Base-by-base conservation (phyloP, 2,113 vertebrate species). In the Paraplagusia blochii region DNA sequence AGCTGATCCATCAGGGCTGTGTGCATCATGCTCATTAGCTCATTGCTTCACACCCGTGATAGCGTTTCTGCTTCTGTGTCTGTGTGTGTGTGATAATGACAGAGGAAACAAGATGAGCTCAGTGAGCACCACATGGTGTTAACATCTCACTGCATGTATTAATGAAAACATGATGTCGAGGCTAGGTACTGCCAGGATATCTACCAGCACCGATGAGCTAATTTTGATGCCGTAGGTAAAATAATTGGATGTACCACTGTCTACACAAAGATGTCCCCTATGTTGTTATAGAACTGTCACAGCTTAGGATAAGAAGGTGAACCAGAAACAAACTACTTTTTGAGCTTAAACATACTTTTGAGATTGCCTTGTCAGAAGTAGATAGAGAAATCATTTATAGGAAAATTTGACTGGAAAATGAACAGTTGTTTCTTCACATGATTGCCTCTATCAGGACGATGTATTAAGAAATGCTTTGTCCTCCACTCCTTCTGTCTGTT, bases 1-100 rank as follows among this genome's bases (percentile, higher is more conserved):
- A 88, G 76, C 11, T 74, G 76, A 88, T 89, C 87, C 84, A 85
- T 88, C 74, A 81, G 56, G 34, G 33, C 47, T 43, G 11, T 12
- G 4, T 40, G 70, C 50, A 69, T 74, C 40, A 18, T 61, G 62
- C 75, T 80, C 82, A 84, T 84, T 87, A 83, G 80, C 71, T 72
- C 36, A 15, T 45, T 42, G 46, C 56, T 45, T 66, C 48, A 46
- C 58, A 54, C 66, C 61, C 48, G 58, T 46, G 58, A 33, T 50
- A 58, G 49, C 1, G 11, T 45, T 39, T 64, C 53, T 63, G 47
- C 46, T 44, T 64, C n/a, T 39, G 59, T 68, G 69, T 0, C 8
- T 45, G 11, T 19, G 8, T 52, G 66, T 50, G 68, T 53, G 62
- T 47, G 53, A 57, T 44, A 53, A 40, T 69, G 60, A 55, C 76